These are phyloP conservation scores for Stegodyphus mimosarum DNA, from an alignment of 1,140 invertebrate genomes.

Conservation along the genomic window DNA sequence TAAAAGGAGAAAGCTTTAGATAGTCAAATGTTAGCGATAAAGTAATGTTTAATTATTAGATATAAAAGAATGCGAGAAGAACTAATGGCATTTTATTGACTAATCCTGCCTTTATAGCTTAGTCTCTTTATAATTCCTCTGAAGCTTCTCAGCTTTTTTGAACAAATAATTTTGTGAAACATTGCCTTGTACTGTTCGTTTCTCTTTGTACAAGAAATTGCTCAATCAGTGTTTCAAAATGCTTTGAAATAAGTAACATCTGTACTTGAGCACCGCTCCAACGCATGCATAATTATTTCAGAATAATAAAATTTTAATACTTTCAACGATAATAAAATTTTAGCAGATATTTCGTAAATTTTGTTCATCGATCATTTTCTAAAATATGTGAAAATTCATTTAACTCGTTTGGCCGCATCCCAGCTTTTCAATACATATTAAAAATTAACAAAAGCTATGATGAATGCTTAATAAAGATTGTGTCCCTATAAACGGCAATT, in stretches of 20 bases:
- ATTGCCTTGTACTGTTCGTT: conserved; percentile 53
- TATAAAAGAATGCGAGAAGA: not conserved
- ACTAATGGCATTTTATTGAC: conserved; percentile 35
- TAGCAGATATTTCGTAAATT: too few species aligned
- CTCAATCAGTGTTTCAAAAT: conserved; percentile 42
- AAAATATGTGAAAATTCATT: too few species aligned
- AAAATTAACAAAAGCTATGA: too few species aligned
- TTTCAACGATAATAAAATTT: too few species aligned
- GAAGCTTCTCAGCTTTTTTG: conserved; percentile 27
- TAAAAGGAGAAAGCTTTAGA: not conserved
- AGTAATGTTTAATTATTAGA: not conserved
- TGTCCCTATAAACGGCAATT: too few species aligned
- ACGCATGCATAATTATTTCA: too few species aligned
- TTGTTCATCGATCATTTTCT: too few species aligned
- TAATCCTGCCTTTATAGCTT: conserved; percentile 44
- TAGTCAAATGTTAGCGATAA: not conserved
- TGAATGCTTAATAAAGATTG: too few species aligned
- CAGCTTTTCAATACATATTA: too few species aligned
- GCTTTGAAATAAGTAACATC: conserved; percentile 14
- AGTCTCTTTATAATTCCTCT: conserved; percentile 23
- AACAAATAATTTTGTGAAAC: conserved; percentile 51
- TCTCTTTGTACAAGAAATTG: conserved; percentile 53
- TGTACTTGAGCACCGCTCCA: conserved; percentile 44
- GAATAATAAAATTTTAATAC: too few species aligned
- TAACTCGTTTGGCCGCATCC: too few species aligned